Conservation (phyloP, 2,113 vertebrate species). For the Stigmatopora nigra region DNA sequence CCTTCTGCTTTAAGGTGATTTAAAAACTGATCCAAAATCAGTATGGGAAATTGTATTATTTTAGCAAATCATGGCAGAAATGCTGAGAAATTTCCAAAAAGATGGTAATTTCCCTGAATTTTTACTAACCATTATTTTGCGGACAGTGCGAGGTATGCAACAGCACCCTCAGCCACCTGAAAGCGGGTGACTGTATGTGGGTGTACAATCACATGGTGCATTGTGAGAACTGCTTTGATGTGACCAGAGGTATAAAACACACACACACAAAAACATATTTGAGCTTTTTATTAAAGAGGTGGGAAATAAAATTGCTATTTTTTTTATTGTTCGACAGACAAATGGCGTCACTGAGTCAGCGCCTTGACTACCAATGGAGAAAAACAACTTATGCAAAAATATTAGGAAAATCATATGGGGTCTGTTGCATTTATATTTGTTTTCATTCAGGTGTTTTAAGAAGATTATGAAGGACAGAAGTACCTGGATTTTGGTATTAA, state of each 20-base stretch:
- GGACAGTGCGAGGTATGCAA: slow-evolving; percentile 86
- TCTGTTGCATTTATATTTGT: slow-evolving; percentile 9
- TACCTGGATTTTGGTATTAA: neutral
- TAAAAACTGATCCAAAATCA: too few relatives aligned
- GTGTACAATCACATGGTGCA: slow-evolving; percentile 83
- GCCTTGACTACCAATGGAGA: neutral
- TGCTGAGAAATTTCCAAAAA: too few relatives aligned
- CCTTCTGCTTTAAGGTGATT: slow-evolving; percentile 88
- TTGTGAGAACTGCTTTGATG: slow-evolving; percentile 85
- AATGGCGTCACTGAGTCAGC: slow-evolving; percentile 60
- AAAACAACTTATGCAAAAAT: slow-evolving; percentile 1
- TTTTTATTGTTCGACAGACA: slow-evolving; percentile 49
- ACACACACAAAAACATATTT: neutral
- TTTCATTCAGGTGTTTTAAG: slow-evolving; percentile 6
- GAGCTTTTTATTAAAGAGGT: neutral
- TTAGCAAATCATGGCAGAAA: too few relatives aligned
- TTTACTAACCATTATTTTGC: slow-evolving; percentile 16
- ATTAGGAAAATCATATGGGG: slow-evolving; percentile 2
- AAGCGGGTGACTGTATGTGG: slow-evolving; percentile 93
- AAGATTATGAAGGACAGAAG: neutral
- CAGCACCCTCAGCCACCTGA: slow-evolving; percentile 75
- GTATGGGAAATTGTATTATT: too few relatives aligned
- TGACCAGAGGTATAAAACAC: slow-evolving; percentile 78
- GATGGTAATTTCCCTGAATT: neutral
- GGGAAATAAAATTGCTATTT: neutral